phyloP scores from a whole-genome alignment of 1,140 invertebrate genomes.

The Heliconius congener region DNA sequence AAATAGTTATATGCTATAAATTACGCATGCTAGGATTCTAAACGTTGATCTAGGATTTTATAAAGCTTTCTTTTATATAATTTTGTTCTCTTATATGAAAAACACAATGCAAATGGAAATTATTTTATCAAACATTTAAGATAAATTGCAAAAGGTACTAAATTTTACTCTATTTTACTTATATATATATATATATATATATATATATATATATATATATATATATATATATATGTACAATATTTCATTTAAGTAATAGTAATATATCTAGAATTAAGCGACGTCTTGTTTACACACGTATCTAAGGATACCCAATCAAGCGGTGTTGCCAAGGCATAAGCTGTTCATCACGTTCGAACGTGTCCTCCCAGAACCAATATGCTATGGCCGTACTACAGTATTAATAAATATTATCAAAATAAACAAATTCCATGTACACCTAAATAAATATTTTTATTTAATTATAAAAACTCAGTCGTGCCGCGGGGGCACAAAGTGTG shows the following conservation, averaged over 20 bases:
- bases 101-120: background rate
- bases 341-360: conserved; percentile 4
- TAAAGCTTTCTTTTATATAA: no score
- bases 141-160: background rate
- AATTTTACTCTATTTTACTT: no score
- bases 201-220: background rate
- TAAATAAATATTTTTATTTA: no score
- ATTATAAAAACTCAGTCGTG: no score
- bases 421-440: background rate
- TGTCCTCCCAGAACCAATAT: background rate
- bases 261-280: background rate
- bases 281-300: background rate
- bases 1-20: no score
- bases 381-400: background rate
- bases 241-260: background rate
- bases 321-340: conserved; percentile 1
- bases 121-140: no score
- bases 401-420: background rate
- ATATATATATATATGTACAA: background rate
- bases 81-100: background rate
- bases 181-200: no score
- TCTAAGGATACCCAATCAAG: conserved; percentile 10
- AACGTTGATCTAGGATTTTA: no score
- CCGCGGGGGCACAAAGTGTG: no score
- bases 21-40: no score